phyloP scores from a whole-genome alignment of 2,113 vertebrate species.

The Grallaria varia region DNA sequence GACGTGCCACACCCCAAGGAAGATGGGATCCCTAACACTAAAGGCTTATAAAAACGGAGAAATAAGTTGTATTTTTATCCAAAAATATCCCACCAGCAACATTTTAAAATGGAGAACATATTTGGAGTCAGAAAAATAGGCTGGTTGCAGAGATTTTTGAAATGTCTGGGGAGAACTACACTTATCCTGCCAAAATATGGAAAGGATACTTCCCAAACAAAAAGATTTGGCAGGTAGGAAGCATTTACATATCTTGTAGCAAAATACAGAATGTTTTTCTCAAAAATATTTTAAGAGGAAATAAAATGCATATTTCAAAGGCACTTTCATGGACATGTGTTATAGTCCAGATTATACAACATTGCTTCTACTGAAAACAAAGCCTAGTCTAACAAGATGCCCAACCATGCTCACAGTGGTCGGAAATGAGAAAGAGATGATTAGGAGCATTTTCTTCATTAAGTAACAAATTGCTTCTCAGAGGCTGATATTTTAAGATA shows the following conservation, averaged over 20 bases:
- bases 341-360: not conserved
- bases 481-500: constrained; percentile 15
- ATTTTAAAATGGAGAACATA: not conserved
- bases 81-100: not conserved
- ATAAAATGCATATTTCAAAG: not conserved
- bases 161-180: not conserved
- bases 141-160: not conserved
- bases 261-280: not conserved
- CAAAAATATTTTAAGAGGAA: not conserved
- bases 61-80: not conserved
- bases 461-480: constrained; percentile 26
- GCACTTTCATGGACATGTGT: not conserved
- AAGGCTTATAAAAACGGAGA: not conserved
- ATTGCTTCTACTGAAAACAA: not conserved
- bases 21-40: not conserved
- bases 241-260: not conserved
- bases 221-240: not conserved
- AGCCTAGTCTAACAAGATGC: not conserved
- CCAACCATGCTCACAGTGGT: not conserved
- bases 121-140: not conserved
- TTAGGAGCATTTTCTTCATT: not conserved
- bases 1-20: not conserved
- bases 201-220: not conserved
- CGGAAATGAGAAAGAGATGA: not conserved
- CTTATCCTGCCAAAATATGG: not conserved